These are phyloP conservation scores for Acomys russatus DNA, from an alignment of 2,797 vertebrate genomes.

Conservation along the genomic window DNA sequence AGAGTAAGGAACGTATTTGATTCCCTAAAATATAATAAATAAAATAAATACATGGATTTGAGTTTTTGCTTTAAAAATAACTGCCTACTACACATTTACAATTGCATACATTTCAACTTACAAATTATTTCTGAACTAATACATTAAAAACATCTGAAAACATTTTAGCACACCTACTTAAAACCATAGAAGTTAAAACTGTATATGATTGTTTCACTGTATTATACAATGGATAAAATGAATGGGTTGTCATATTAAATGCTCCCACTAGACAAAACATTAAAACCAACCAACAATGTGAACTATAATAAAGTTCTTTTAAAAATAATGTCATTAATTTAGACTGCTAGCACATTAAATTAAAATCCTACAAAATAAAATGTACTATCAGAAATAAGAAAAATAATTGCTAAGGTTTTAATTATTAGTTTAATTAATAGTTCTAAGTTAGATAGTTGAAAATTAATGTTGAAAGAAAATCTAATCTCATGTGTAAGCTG, in stretches of 20 bases:
- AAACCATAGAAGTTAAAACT: not conserved
- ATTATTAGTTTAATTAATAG: not conserved
- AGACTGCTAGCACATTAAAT: not conserved
- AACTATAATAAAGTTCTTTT: not conserved
- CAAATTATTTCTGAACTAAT: not conserved
- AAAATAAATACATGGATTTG: not conserved
- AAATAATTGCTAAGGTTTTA: not conserved
- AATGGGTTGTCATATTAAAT: not conserved
- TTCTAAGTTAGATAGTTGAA: not conserved
- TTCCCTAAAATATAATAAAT: not conserved
- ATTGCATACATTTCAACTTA: not conserved
- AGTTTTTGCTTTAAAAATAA: not conserved
- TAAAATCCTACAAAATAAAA: not conserved
- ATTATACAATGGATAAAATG: not conserved
- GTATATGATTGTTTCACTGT: not conserved
- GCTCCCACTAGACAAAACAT: not conserved
- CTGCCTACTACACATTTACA: fast-evolving
- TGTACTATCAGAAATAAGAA: not conserved
- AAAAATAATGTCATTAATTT: not conserved
- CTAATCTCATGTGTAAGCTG: not conserved
- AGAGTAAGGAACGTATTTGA: not conserved
- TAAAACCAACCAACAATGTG: not conserved
- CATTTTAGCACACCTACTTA: not conserved
- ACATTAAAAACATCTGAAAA: not conserved
- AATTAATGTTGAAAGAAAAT: slow-evolving; percentile 11